Conservation (phyloP, 37 sponge, comb jelly and placozoan genomes). For the Cliona cf. orientalis region DNA sequence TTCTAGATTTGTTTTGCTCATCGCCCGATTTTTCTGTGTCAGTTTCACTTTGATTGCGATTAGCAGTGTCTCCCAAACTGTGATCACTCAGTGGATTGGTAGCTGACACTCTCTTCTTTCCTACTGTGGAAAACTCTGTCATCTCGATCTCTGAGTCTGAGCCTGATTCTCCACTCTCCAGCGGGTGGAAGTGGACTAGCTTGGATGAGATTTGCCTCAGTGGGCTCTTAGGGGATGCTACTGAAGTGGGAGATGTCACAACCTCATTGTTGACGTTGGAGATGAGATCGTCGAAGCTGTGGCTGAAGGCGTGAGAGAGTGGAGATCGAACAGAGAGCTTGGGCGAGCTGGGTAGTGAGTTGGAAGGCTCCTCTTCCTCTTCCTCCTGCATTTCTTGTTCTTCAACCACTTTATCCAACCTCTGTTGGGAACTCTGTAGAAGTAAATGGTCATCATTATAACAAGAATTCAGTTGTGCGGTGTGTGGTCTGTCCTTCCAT, state of each 20-base stretch:
- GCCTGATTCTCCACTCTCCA: neutral
- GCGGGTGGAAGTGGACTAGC: neutral
- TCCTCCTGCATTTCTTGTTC: slow-evolving; percentile 6
- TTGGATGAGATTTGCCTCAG: neutral
- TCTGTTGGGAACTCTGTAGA: neutral
- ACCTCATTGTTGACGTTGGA: slow-evolving; percentile 2
- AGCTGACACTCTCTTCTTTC: no score
- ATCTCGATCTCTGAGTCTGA: slow-evolving; percentile 9
- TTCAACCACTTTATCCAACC: neutral
- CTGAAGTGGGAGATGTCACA: neutral
- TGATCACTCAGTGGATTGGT: no score
- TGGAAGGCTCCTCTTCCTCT: slow-evolving; percentile 5
- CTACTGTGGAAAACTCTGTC: neutral
- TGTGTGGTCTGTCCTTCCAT: slow-evolving; percentile 9
- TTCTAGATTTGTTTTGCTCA: no score
- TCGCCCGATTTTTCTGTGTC: neutral
- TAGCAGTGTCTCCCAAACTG: no score
- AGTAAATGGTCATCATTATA: neutral
- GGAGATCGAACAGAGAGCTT: neutral
- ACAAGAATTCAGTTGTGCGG: slow-evolving; percentile 6
- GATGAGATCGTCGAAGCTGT: neutral
- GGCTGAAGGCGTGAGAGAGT: neutral
- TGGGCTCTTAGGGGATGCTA: neutral
- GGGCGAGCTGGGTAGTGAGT: slow-evolving; percentile 54
- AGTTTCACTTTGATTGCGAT: no score